Conservation (phyloP, 1,140 invertebrate genomes). For the Plectus sambesii region DNA sequence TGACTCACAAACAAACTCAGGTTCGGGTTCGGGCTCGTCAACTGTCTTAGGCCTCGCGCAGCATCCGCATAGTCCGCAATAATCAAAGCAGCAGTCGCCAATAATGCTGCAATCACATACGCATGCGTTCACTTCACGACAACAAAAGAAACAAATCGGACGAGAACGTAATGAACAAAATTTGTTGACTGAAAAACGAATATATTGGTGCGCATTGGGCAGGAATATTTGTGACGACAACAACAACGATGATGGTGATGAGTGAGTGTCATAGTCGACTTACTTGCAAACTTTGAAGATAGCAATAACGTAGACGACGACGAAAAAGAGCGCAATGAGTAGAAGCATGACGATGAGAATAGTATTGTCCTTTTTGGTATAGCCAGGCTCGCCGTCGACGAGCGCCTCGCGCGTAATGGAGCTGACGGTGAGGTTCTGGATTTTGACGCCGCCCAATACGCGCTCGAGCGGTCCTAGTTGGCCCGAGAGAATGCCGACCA, state of each 20-base stretch:
- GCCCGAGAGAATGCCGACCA: conserved; percentile 26
- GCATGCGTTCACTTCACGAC: conserved; percentile 13
- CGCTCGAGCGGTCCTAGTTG: conserved; percentile 36
- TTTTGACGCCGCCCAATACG: conserved; percentile 38
- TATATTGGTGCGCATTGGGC: conserved; percentile 20
- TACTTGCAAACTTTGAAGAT: conserved; percentile 11
- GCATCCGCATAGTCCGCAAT: too few relatives aligned
- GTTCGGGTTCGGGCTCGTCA: too few relatives aligned
- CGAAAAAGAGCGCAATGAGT: conserved; percentile 14
- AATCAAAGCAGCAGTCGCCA: too few relatives aligned
- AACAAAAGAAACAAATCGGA: conserved; percentile 15
- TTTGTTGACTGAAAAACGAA: too few relatives aligned
- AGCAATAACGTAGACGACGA: conserved; percentile 15
- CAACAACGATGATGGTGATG: conserved; percentile 4
- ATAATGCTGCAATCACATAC: neutral
- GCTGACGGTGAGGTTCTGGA: conserved; percentile 23
- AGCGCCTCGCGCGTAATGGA: conserved; percentile 9
- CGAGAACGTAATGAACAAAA: too few relatives aligned
- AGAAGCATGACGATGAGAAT: conserved; percentile 9
- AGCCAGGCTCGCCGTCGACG: neutral
- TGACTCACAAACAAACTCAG: too few relatives aligned
- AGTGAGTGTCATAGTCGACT: conserved; percentile 4
- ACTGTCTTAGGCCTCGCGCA: too few relatives aligned
- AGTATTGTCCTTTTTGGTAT: conserved; percentile 10
- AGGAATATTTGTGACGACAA: conserved; percentile 9